phyloP scores from a whole-genome alignment of 2,797 vertebrate species.

The Nyctalus aviator region DNA sequence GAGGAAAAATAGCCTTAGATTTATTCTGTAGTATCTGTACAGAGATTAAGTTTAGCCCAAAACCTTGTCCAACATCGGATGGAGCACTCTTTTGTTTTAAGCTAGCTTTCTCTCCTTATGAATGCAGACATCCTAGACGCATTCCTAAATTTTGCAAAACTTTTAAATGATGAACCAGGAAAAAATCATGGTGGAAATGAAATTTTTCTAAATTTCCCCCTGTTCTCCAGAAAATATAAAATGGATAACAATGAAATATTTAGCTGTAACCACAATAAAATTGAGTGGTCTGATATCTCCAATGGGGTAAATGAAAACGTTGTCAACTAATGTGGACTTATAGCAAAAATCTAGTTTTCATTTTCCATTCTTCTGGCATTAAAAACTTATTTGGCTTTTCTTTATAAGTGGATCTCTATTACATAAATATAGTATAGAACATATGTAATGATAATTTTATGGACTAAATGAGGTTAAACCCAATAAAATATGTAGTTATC shows the following conservation, averaged over 20 bases:
- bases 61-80: too few species aligned
- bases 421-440: neutral
- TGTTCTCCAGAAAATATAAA: slow-evolving; percentile 18
- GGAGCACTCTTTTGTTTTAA: too few species aligned
- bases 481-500: slow-evolving; percentile 5
- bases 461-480: slow-evolving; percentile 40
- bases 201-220: neutral
- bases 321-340: neutral
- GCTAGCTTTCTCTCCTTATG: too few species aligned
- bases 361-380: neutral
- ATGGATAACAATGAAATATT: slow-evolving; percentile 40
- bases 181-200: too few species aligned
- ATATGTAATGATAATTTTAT: slow-evolving; percentile 47
- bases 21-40: too few species aligned
- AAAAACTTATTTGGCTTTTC: slow-evolving; percentile 52
- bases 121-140: too few species aligned
- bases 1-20: too few species aligned
- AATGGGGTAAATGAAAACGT: slow-evolving; percentile 12
- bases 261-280: slow-evolving; percentile 50
- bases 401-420: slow-evolving; percentile 14
- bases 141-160: too few species aligned
- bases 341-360: slow-evolving; percentile 7
- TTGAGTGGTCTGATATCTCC: neutral
- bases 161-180: too few species aligned
- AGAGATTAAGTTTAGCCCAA: too few species aligned